Conservation (phyloP, 2,888 invertebrate genomes). For the Salpingus planirostris region DNA sequence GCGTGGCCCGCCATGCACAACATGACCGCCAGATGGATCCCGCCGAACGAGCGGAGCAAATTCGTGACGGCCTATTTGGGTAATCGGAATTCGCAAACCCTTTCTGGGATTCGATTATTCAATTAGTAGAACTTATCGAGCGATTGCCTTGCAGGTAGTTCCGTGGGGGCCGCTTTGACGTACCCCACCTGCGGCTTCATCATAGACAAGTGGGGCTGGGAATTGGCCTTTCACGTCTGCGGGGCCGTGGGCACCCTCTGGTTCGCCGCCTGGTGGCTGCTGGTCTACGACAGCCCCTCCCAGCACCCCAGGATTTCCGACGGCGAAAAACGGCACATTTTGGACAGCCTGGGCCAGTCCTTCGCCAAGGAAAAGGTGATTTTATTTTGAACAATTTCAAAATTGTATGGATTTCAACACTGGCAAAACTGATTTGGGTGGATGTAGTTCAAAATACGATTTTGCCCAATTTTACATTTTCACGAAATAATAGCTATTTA, state of each 20-base stretch:
- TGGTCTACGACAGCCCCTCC: conserved; percentile 56
- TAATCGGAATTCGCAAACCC: no score
- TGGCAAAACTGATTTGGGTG: neutral
- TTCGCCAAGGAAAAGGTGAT: conserved; percentile 32
- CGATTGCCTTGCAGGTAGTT: conserved; percentile 46
- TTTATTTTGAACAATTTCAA: no score
- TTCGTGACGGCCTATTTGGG: conserved; percentile 35
- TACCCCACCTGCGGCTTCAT: conserved; percentile 63
- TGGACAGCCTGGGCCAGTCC: conserved; percentile 46
- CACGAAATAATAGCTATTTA: conserved; percentile 2
- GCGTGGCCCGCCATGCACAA: conserved; percentile 73
- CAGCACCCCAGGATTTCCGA: conserved; percentile 56
- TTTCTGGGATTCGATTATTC: no score
- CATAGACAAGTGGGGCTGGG: conserved; percentile 59
- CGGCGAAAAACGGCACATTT: conserved; percentile 50
- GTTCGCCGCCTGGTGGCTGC: conserved; percentile 54
- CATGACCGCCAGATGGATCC: conserved; percentile 74
- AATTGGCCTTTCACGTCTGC: conserved; percentile 59
- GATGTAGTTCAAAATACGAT: neutral
- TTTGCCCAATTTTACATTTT: no score
- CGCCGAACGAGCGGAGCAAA: conserved; percentile 65
- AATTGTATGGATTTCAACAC: no score
- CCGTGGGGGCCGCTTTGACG: conserved; percentile 57
- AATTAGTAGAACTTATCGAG: no score
- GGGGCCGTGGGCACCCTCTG: conserved; percentile 54